phyloP scores from a whole-genome alignment of 1,140 invertebrate species.

The Solen grandis region DNA sequence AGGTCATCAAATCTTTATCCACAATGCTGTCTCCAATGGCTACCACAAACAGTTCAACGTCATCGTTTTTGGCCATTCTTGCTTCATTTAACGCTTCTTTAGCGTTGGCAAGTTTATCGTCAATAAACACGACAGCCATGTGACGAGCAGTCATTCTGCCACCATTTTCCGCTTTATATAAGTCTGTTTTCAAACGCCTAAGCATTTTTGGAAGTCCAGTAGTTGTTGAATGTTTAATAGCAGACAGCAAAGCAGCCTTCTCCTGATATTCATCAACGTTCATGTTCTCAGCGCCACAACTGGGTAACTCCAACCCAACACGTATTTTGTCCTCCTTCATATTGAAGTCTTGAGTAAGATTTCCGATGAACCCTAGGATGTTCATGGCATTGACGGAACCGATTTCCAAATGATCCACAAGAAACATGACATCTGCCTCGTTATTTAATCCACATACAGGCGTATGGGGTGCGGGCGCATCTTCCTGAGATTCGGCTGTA shows the following conservation, averaged over 20 bases:
- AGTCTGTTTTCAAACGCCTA: constrained; percentile 51
- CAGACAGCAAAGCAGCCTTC: background rate
- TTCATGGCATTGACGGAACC: constrained; percentile 12
- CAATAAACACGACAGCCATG: constrained; percentile 66
- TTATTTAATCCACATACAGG: constrained; percentile 55
- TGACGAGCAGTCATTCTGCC: constrained; percentile 59
- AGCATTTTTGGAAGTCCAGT: constrained; percentile 25
- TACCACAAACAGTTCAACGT: constrained; percentile 68
- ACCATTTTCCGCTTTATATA: constrained; percentile 61
- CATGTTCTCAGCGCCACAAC: constrained; percentile 36
- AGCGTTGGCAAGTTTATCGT: constrained; percentile 63
- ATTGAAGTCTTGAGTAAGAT: constrained; percentile 39
- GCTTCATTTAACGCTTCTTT: constrained; percentile 60
- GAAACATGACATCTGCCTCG: constrained; percentile 59
- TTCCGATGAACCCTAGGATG: constrained; percentile 24
- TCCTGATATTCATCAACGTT: constrained; percentile 9
- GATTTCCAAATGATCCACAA: constrained; percentile 27
- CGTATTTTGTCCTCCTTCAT: constrained; percentile 29
- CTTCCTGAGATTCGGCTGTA: constrained; percentile 16
- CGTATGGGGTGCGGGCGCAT: background rate
- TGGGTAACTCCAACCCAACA: constrained; percentile 30
- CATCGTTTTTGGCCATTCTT: constrained; percentile 53
- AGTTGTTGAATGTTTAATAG: background rate
- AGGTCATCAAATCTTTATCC: constrained; percentile 53
- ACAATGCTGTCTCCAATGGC: constrained; percentile 62